phyloP scores from a whole-genome alignment of 2,797 vertebrate species.

The Lophius americanus region DNA sequence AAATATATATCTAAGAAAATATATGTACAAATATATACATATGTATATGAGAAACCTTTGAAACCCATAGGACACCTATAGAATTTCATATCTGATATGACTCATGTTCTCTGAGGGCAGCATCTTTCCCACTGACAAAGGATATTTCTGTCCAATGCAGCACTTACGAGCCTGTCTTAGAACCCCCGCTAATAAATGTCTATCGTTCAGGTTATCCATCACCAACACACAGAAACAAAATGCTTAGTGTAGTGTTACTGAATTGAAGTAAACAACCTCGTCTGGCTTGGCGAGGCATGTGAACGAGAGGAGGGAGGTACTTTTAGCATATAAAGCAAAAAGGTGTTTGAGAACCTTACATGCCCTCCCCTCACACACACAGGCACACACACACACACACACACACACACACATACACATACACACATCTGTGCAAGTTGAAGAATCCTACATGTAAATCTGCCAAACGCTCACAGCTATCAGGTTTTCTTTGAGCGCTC shows the following conservation, averaged over 20 bases:
- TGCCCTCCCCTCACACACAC: not conserved
- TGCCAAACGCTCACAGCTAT: conserved; percentile 54
- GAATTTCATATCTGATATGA: no score
- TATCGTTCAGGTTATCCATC: conserved; percentile 74
- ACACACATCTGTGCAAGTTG: conserved; percentile 20
- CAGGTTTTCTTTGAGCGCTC: conserved; percentile 69
- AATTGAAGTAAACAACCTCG: conserved; percentile 75
- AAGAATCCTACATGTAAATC: conserved; percentile 56
- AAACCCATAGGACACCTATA: no score
- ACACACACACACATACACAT: not conserved
- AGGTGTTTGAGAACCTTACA: conserved; percentile 20
- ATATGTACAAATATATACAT: no score
- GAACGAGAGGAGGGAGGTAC: conserved; percentile 54
- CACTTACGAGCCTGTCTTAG: conserved; percentile 73
- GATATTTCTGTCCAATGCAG: conserved; percentile 77
- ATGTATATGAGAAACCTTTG: no score
- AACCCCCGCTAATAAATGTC: conserved; percentile 76
- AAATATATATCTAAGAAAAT: no score
- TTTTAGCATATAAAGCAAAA: conserved; percentile 42
- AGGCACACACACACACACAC: no score
- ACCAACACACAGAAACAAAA: conserved; percentile 58
- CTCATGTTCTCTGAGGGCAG: conserved; percentile 28
- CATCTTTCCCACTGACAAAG: conserved; percentile 65
- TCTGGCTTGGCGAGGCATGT: conserved; percentile 56
- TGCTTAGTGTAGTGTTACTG: conserved; percentile 65